Evolutionary conservation across 2,113 vertebrate species (phyloP).

Genomic region (Hylia prasina): DNA sequence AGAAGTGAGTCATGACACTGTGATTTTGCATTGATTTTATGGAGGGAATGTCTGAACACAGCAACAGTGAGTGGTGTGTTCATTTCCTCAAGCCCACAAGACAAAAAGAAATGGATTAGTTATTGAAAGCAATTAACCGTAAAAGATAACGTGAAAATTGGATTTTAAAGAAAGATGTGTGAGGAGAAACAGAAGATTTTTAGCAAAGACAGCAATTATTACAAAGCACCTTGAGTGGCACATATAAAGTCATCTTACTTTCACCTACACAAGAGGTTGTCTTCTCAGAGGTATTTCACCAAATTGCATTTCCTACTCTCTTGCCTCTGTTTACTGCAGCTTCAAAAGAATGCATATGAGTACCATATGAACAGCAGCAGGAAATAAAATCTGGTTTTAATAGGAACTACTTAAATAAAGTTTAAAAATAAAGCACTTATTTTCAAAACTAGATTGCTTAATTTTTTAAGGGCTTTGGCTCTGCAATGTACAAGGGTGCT

Average conservation of each 20-base stretch:
- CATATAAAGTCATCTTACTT: neutral
- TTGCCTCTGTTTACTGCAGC: neutral
- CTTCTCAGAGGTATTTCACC: neutral
- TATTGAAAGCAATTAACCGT: neutral
- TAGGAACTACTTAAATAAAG: constrained; percentile 35
- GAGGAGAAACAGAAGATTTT: neutral
- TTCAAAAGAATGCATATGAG: neutral
- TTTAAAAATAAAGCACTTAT: constrained; percentile 62
- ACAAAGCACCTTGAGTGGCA: neutral
- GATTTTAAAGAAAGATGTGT: neutral
- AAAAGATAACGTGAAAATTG: neutral
- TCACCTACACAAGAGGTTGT: neutral
- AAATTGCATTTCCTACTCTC: neutral
- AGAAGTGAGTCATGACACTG: neutral
- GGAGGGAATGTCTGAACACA: neutral
- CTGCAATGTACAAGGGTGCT: constrained; percentile 53
- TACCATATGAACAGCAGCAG: neutral
- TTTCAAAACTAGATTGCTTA: constrained; percentile 56
- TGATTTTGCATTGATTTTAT: neutral
- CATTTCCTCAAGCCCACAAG: neutral
- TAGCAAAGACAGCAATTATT: neutral
- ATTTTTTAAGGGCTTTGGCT: constrained; percentile 60
- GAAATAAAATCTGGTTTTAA: constrained; percentile 50
- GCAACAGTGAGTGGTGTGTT: neutral
- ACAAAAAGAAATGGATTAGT: neutral